A percentile compares a stretch with the other conserved stretches of the same genome.
Evolutionary conservation across 2,797 vertebrate species (phyloP).

Genomic region (Saxicola maurus): DNA sequence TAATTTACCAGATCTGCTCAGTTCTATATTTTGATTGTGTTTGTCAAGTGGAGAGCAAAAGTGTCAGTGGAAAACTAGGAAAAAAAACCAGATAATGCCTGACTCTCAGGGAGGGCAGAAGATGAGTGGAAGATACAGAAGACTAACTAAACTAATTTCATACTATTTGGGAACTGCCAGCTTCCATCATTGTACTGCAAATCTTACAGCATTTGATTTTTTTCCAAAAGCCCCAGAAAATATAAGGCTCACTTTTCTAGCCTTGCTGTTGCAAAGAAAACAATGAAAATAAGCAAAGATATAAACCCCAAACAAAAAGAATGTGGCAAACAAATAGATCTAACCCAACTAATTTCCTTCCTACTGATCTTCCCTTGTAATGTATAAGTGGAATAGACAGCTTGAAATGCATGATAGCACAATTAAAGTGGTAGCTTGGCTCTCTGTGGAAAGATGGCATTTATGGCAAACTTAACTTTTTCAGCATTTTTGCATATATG

Average conservation of each 20-base stretch:
- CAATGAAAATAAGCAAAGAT: not conserved
- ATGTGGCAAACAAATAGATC: not conserved
- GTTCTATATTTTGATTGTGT: not conserved
- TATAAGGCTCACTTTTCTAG: not conserved
- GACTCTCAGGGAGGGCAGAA: not conserved
- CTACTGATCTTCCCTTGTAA: not conserved
- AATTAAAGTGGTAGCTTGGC: not conserved
- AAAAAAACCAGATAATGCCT: not conserved
- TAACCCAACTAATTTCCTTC: not conserved
- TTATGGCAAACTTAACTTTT: not conserved
- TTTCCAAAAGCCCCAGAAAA: not conserved
- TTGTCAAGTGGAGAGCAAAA: not conserved
- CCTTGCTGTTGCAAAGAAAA: not conserved
- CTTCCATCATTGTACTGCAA: not conserved
- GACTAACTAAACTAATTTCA: not conserved
- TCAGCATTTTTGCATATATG: not conserved
- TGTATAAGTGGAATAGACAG: not conserved
- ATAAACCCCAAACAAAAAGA: not conserved
- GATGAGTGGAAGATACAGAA: not conserved
- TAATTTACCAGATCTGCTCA: not conserved
- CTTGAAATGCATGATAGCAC: not conserved
- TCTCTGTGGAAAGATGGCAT: not conserved
- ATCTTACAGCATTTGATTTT: not conserved
- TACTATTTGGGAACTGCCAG: conserved; percentile 5
- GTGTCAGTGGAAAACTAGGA: not conserved